Base-by-base conservation (phyloP, 2,113 vertebrate species). In the Pseudorhombus dupliciocellatus region DNA sequence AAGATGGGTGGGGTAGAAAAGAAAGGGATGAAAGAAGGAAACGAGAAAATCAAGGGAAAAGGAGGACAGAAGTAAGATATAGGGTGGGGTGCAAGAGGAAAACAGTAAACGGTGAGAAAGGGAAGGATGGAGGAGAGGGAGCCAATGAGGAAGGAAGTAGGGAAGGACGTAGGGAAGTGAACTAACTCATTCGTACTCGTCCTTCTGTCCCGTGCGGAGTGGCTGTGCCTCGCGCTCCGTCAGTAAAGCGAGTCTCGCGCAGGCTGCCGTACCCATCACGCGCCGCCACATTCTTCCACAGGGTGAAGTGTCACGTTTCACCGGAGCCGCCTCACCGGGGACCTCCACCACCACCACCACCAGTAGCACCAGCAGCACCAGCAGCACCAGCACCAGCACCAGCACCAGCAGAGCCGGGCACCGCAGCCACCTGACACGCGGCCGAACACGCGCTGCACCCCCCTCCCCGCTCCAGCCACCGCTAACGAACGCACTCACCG, bases 161-260 rank as follows among this genome's bases (percentile, higher is more conserved):
- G 58, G n/a, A 53, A 66, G 62, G 42, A 54, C 11, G 42, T 40
- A 74, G 74, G 66, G 37, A 62, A 67, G 73, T 58, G 34, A 75
- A 72, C 51, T 58, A 57, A 81, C 76, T 86, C 46, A 74, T 73
- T 78, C 73, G 64, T 55, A 78, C 66, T 59, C 54, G 60, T 74
- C 0, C 42, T 10, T 21, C 30, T 87, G 75, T 77, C 78, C 77
- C 73, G 54, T 77, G 61, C 67, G 70, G 75, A 55, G 10, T 73
- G 37, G 37, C 48, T 26, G 58, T 54, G 64, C 44, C 30, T 66
- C 71, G 66, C 69, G 70, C 61, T 31, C 78, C 63, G 46, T 65
- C 67, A 59, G 48, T 61, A 18, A 67, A 46, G 56, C 28, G 24
- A 37, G 60, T 58, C 58, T 70, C 63, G 28, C 59, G 37, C 66